phyloP scores from a whole-genome alignment of 2,113 vertebrate genomes.

The Monopterus albus region DNA sequence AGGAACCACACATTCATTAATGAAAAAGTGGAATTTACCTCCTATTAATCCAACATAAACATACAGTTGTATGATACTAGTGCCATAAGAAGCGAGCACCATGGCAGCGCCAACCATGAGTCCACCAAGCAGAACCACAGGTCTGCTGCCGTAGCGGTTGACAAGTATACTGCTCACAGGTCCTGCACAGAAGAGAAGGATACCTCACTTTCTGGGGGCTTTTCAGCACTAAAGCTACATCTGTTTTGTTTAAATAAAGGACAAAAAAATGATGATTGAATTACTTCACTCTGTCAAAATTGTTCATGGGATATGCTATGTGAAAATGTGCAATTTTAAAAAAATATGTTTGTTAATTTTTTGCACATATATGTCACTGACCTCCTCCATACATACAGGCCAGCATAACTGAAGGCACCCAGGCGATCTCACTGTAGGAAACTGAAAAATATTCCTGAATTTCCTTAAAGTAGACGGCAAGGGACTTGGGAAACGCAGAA shows the following conservation, averaged over 20 bases:
- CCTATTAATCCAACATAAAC: conserved; percentile 86
- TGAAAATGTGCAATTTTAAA: conserved; percentile 1
- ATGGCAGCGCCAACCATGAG: conserved; percentile 81
- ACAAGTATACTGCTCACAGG: conserved; percentile 86
- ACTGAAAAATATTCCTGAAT: conserved; percentile 89
- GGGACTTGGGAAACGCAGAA: conserved; percentile 86
- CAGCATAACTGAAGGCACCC: conserved; percentile 86
- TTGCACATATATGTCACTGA: conserved; percentile 63
- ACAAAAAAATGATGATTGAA: neutral
- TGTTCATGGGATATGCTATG: neutral
- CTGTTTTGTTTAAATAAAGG: no score
- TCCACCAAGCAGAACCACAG: conserved; percentile 85
- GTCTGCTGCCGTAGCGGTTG: conserved; percentile 86
- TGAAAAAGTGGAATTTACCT: conserved; percentile 69
- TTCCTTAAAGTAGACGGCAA: conserved; percentile 89
- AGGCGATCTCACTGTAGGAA: conserved; percentile 85
- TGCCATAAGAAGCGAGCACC: conserved; percentile 84
- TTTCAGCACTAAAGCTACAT: no score
- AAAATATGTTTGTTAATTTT: neutral
- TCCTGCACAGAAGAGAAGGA: conserved; percentile 70
- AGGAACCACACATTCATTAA: neutral
- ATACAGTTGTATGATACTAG: conserved; percentile 85
- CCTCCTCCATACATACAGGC: conserved; percentile 85
- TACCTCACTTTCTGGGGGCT: neutral
- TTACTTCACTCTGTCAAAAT: neutral